Conservation (phyloP, 1,140 invertebrate genomes). For the Drosophila paulistorum region DNA sequence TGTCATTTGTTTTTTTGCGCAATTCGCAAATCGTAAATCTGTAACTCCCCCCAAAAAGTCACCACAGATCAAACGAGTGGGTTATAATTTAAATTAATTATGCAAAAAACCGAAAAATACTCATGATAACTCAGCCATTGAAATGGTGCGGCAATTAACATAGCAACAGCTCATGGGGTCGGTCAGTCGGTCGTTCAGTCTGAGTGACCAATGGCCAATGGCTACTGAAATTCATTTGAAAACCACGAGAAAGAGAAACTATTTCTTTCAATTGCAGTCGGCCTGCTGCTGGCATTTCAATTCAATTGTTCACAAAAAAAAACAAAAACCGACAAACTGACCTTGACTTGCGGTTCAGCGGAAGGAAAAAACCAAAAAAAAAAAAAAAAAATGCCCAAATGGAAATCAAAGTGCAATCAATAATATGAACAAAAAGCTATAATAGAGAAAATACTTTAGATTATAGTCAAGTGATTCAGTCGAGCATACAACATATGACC, state of each 20-base stretch:
- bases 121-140: slow-evolving; percentile 17
- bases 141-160: slow-evolving; percentile 48
- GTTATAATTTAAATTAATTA: slow-evolving; percentile 76
- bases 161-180: slow-evolving; percentile 29
- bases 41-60: slow-evolving; percentile 50
- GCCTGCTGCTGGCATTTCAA: neutral
- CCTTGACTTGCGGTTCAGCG: slow-evolving; percentile 60
- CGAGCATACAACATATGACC: neutral
- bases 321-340: slow-evolving; percentile 16
- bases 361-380: slow-evolving; percentile 9
- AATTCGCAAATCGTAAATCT: slow-evolving; percentile 44
- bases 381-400: slow-evolving; percentile 15
- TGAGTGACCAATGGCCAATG: neutral
- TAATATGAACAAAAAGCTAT: slow-evolving; percentile 27
- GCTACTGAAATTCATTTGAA: slow-evolving; percentile 11
- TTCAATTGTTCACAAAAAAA: slow-evolving; percentile 3
- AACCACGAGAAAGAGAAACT: slow-evolving; percentile 15
- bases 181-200: neutral
- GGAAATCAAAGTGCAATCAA: slow-evolving; percentile 56
- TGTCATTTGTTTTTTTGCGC: slow-evolving; percentile 40
- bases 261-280: slow-evolving; percentile 3
- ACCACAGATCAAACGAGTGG: slow-evolving; percentile 22
- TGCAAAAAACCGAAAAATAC: slow-evolving; percentile 47
- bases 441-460: slow-evolving; percentile 12
- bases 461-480: neutral